Evolutionary conservation across 2,113 vertebrate species (phyloP), one percentile per base, ranked within the genome.

Genomic region (Rhinogobius similis): DNA sequence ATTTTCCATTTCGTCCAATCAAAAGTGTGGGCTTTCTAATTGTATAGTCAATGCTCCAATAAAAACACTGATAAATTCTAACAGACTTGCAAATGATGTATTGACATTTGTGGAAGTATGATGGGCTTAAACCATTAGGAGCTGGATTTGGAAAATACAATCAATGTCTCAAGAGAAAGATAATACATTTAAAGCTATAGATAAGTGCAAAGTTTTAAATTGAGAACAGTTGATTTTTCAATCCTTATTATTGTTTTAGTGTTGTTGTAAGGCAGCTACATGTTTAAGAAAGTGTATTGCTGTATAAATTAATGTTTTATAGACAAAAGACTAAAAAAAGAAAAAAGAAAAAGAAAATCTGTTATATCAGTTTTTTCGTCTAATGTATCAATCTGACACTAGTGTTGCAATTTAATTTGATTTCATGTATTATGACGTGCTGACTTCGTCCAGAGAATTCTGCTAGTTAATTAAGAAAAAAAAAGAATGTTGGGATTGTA

Each of bases 21-120:
- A 63, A 38, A 21, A 41, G 61, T 14, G 61, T n/a, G 38, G n/a
- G 18, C n/a, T 63, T 63, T 43, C 20, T 63, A 63, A 63, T 63
- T 20, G 14, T 11, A 24, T 43, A 5, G 32, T 24, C 36, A 24
- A 43, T 62, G 59, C 36, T 62, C 29, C 32, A 62, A 12, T 62
- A 21, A 23, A 62, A 36, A 62, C 27, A 62, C 36, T n/a, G 18
- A 62, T 20, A 21, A 4, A 62, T 43, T 12, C 9, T 6, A 41
- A 24, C n/a, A 43, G 61, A 63, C 21, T 63, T 63, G 21, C 36
- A 39, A 63, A 63, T 43, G 10, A 24, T 63, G n/a, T 63, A 41
- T 63, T 63, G 62, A 41, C 13, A 43, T 63, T 63, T 43, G 20
- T 39, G 29, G 39, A n/a, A 39, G 20, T 39, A 32, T 38, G 32